Evolutionary conservation across 23 tunicate species (phyloP).

Genomic region (Oikopleura dioica): DNA sequence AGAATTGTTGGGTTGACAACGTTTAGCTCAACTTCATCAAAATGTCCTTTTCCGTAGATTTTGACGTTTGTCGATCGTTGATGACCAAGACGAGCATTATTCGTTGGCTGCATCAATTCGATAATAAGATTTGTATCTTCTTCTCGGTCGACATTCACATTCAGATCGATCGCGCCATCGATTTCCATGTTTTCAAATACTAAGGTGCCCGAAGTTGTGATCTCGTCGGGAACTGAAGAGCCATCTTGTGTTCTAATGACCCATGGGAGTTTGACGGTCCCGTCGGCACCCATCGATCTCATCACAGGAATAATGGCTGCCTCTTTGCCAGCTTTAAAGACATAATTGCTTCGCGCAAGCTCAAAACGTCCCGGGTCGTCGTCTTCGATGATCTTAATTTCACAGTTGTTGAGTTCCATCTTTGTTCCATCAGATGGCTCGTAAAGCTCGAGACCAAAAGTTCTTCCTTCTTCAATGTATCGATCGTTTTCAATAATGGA

Average conservation of each 20-base stretch:
- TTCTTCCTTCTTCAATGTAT: slow-evolving; percentile 50
- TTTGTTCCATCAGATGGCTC: slow-evolving; percentile 87
- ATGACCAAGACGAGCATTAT: slow-evolving; percentile 28
- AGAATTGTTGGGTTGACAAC: not conserved
- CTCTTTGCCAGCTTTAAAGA: slow-evolving; percentile 34
- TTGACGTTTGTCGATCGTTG: not conserved
- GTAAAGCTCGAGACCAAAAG: slow-evolving; percentile 40
- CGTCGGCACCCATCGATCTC: slow-evolving; percentile 82
- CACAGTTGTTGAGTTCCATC: slow-evolving; percentile 27
- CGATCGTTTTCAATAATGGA: slow-evolving; percentile 89
- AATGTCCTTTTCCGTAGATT: not conserved
- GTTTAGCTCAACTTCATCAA: not conserved
- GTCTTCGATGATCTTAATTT: slow-evolving; percentile 82
- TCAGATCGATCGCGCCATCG: slow-evolving; percentile 8
- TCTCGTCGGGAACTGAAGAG: not conserved
- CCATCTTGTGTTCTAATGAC: slow-evolving; percentile 13
- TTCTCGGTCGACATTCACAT: slow-evolving; percentile 18
- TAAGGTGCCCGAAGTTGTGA: too few relatives aligned
- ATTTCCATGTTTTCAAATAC: not conserved
- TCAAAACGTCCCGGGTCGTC: slow-evolving; percentile 90
- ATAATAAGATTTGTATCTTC: slow-evolving; percentile 43
- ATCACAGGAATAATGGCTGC: slow-evolving; percentile 55
- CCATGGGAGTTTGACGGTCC: slow-evolving; percentile 77
- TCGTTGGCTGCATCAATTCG: slow-evolving; percentile 50
- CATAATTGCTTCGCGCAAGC: slow-evolving; percentile 44